Evolutionary conservation across 2,797 vertebrate species (phyloP), one percentile per base, ranked within the genome.

Genomic region (Emydoidea blandingii): DNA sequence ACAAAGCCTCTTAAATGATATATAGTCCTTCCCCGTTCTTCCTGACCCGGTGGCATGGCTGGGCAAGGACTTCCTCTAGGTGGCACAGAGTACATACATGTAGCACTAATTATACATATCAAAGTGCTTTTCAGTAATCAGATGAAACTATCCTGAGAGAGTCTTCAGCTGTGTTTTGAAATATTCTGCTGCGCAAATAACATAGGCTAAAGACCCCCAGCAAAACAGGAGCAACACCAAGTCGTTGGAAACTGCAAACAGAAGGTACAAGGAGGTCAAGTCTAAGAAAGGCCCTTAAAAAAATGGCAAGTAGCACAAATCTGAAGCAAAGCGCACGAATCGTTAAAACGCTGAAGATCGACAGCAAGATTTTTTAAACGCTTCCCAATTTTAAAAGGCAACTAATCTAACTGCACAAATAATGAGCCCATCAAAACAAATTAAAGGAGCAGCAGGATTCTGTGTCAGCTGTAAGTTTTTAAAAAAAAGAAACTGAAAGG

Each of bases 111-210:
- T 81, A 93, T 80, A 54, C 82, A 74, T 56, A 92, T 68, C 74
- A 74, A 54, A 68, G 18, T 9, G 44, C 12, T 78, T 90, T 83
- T 86, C 79, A 91, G 41, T 90, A 89, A 91, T 12, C 80, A 62
- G 91, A 50, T 94, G 91, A 37, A 95, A 84, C n/a, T 68, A 81
- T 53, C 89, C 37, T 76, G 85, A 91, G 95, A 62, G 79, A 95
- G 85, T n/a, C 76, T 85, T 91, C 85, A 21, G 16, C 82, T 83
- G 81, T 88, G 86, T 90, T 88, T 96, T 96, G 76, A 96, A 90
- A 79, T 65, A 94, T 14, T 94, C 86, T 80, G 19, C 87, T 88
- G 84, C 57, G 59, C 47, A 85, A 95, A 88, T 52, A 1, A 1
- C 2, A 49, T 59, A 53, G 78, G 76, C 54, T 81, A 57, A 79